Conservation (phyloP, 2,797 vertebrate species). For the Otolemur crassicaudatus region DNA sequence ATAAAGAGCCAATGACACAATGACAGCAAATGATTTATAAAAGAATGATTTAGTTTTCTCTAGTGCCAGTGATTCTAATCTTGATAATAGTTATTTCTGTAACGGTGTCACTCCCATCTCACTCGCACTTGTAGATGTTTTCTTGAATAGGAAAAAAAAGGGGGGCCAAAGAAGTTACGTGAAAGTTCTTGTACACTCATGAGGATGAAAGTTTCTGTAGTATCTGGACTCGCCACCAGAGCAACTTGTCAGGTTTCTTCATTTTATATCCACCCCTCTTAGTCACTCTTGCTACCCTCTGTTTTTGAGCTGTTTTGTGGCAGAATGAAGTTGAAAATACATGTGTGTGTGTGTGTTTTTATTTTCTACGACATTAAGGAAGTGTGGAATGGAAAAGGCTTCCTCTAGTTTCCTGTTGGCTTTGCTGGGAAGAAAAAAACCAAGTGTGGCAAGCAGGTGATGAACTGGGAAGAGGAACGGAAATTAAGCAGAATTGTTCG, state of each 20-base stretch:
- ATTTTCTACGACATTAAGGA: constrained; percentile 26
- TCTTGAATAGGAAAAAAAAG: background rate
- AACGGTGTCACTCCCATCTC: background rate
- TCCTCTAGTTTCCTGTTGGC: background rate
- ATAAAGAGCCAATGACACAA: constrained; percentile 2
- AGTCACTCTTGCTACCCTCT: background rate
- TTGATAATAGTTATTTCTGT: constrained; percentile 23
- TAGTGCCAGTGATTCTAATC: background rate
- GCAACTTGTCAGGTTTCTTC: background rate
- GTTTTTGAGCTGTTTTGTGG: constrained; percentile 10
- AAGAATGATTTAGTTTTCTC: constrained; percentile 45
- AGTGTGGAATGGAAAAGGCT: background rate
- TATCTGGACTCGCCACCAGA: background rate
- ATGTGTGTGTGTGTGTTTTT: background rate
- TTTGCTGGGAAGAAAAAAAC: background rate
- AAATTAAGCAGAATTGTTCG: background rate
- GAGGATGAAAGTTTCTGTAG: background rate
- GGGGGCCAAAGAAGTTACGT: background rate
- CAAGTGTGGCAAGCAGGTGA: constrained; percentile 30
- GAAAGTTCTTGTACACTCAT: background rate
- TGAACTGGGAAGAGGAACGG: background rate
- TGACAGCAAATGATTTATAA: constrained; percentile 44
- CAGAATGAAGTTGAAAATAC: constrained; percentile 2
- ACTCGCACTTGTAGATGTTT: constrained; percentile 52
- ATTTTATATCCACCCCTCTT: background rate